Conservation (phyloP, 2,888 invertebrate genomes). For the Drosophila heteroneura region DNA sequence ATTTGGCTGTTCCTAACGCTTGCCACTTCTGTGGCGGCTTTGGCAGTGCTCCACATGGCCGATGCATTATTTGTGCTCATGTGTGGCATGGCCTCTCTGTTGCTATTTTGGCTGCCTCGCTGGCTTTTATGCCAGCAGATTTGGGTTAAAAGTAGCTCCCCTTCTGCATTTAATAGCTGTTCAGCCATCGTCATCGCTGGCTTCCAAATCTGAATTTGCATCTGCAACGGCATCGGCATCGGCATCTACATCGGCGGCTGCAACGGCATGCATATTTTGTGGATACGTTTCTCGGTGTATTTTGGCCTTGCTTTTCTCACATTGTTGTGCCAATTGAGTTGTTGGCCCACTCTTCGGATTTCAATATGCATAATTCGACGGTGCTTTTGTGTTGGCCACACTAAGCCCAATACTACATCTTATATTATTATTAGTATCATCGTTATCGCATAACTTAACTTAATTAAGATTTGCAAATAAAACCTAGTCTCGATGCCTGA, state of each 20-base stretch:
- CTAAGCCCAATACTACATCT: not conserved
- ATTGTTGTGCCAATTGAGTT: constrained; percentile 51
- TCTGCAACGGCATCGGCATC: constrained; percentile 28
- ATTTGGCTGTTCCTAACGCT: constrained; percentile 8
- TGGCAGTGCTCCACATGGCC: constrained; percentile 75
- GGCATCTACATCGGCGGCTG: constrained; percentile 17
- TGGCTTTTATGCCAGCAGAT: constrained; percentile 77
- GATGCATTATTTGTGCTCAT: constrained; percentile 75
- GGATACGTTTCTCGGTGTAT: constrained; percentile 18
- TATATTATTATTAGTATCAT: constrained; percentile 5
- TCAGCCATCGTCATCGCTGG: constrained; percentile 42
- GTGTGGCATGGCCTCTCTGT: constrained; percentile 53
- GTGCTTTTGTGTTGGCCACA: constrained; percentile 2
- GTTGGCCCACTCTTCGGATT: constrained; percentile 9
- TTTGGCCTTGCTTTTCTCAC: constrained; percentile 11
- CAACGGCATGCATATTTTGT: constrained; percentile 12
- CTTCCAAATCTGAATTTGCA: constrained; percentile 24
- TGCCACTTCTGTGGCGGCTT: constrained; percentile 55
- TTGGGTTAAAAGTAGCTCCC: constrained; percentile 79
- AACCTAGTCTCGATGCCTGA: not conserved
- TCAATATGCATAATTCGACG: constrained; percentile 39
- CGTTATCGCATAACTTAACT: constrained; percentile 4
- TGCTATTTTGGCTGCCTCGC: constrained; percentile 40
- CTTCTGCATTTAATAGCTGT: constrained; percentile 79
- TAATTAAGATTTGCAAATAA: not conserved